Evolutionary conservation across 2,113 vertebrate genomes (phyloP).

Genomic region (Gallinago media): DNA sequence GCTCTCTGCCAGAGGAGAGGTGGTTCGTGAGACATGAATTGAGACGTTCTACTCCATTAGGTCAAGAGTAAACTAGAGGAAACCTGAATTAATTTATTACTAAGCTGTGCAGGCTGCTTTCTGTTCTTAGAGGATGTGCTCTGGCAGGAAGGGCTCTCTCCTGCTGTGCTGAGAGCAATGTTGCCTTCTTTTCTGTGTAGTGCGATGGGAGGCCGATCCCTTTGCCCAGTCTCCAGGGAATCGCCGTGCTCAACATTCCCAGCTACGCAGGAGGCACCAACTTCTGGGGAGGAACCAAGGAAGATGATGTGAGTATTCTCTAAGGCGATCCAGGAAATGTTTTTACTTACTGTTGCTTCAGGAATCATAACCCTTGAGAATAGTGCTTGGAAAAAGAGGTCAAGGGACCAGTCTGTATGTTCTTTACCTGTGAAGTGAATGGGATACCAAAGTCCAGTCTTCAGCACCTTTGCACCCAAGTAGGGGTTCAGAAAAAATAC

Average conservation of each 20-base stretch:
- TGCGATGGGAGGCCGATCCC: conserved; percentile 92
- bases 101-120: background rate
- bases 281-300: conserved; percentile 97
- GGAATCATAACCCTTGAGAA: background rate
- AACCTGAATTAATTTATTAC: background rate
- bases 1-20: background rate
- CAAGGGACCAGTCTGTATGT: background rate
- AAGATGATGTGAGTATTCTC: conserved; percentile 87
- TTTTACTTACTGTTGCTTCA: background rate
- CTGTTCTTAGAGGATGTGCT: background rate
- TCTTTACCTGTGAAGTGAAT: background rate
- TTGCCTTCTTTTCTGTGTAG: conserved; percentile 64
- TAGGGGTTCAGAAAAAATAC: background rate
- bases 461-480: background rate
- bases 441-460: background rate
- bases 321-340: background rate
- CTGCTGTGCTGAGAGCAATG: background rate
- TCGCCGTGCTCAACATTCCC: conserved; percentile 94
- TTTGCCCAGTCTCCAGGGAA: conserved; percentile 92
- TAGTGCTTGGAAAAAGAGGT: background rate
- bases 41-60: background rate
- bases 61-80: background rate
- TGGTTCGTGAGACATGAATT: background rate
- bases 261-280: conserved; percentile 96
- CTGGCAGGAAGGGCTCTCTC: background rate